A percentile compares a stretch with the other conserved stretches of the same genome.
These are phyloP conservation scores for Phengaris arion DNA, from an alignment of 2,888 invertebrate genomes.

Conservation along the genomic window DNA sequence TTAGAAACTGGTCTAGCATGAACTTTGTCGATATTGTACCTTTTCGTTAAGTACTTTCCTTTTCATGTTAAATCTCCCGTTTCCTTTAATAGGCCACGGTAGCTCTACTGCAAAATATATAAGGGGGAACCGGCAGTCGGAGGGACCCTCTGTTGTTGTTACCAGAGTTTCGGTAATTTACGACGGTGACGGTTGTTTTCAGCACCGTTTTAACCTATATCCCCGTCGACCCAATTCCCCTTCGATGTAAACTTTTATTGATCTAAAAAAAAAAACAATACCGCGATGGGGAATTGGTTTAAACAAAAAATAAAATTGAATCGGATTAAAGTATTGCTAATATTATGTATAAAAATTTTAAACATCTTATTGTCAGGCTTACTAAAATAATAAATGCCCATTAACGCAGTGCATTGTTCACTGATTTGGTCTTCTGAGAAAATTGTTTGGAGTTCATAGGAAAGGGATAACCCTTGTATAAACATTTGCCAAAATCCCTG, in stretches of 20 bases:
- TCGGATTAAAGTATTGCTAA: too few species aligned
- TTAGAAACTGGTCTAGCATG: too few species aligned
- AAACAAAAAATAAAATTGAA: too few species aligned
- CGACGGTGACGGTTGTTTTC: slow-evolving; percentile 1
- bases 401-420: too few species aligned
- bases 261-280: too few species aligned
- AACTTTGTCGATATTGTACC: too few species aligned
- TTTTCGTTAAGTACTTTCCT: not conserved
- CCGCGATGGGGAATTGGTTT: too few species aligned
- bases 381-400: too few species aligned
- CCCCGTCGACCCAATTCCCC: not conserved
- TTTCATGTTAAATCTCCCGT: not conserved
- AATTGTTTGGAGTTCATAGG: too few species aligned
- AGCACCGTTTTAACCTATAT: slow-evolving; percentile 10
- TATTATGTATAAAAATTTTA: too few species aligned
- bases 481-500: too few species aligned
- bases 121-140: not conserved
- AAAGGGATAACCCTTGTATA: not conserved
- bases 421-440: not conserved
- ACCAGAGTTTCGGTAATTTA: slow-evolving; percentile 7
- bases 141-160: not conserved
- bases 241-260: not conserved
- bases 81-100: not conserved
- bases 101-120: not conserved
- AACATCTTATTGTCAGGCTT: too few species aligned